Evolutionary conservation across 2,797 vertebrate species (phyloP).

Genomic region (Pogonophryne albipinna): DNA sequence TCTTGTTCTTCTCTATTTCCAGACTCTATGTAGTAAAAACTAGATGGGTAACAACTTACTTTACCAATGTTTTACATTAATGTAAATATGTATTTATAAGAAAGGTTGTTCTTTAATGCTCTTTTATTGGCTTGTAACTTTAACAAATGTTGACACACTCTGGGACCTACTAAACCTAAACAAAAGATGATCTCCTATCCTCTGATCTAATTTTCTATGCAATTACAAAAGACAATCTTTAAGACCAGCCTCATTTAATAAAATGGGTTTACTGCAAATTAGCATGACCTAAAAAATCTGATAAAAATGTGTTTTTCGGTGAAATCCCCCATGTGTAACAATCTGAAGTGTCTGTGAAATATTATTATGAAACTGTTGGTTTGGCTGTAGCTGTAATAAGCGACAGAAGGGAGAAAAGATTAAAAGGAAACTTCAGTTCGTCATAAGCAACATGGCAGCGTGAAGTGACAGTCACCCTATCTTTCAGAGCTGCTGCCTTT

Average conservation of each 20-base stretch:
- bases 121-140: not conserved
- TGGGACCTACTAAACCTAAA: too few species aligned
- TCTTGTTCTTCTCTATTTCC: not conserved
- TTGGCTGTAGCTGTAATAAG: conserved; percentile 27
- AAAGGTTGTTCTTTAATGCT: not conserved
- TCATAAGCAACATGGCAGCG: not conserved
- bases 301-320: not conserved
- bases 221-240: not conserved
- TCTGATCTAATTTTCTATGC: not conserved
- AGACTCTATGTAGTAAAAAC: not conserved
- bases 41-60: not conserved
- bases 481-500: not conserved
- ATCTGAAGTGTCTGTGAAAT: conserved; percentile 10
- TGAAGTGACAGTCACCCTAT: conserved; percentile 2
- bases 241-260: not conserved
- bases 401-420: conserved; percentile 14
- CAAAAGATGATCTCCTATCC: not conserved
- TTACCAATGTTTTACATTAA: not conserved
- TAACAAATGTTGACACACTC: rapidly evolving
- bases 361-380: conserved; percentile 9
- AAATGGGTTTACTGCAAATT: not conserved
- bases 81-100: not conserved
- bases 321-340: not conserved
- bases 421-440: conserved; percentile 20
- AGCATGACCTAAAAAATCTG: not conserved